These are phyloP conservation scores for Beroe ovata DNA, from an alignment of 37 sponge, comb jelly and placozoan genomes.

Conservation along the genomic window DNA sequence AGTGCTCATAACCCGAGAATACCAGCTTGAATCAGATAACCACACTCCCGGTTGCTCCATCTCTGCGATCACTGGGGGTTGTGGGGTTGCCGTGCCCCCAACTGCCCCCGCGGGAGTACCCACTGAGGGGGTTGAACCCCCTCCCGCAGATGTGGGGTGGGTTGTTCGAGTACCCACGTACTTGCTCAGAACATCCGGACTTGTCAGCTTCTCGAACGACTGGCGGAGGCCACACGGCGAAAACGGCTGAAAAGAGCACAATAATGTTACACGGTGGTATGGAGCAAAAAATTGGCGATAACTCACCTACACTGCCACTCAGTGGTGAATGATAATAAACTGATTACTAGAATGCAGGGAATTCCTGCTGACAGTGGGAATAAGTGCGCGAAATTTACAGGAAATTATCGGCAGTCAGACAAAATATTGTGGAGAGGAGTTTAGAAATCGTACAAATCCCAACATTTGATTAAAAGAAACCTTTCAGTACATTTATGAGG, in stretches of 20 bases:
- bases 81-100: background rate
- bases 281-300: no score
- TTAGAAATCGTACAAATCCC: background rate
- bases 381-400: no score
- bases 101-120: background rate
- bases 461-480: background rate
- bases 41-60: constrained; percentile 62
- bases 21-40: constrained; percentile 51
- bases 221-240: constrained; percentile 59
- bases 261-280: no score
- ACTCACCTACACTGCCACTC: no score
- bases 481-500: background rate
- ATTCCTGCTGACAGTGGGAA: no score
- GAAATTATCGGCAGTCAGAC: no score
- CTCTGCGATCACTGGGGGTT: background rate
- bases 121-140: background rate
- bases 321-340: no score
- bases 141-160: background rate
- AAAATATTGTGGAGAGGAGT: background rate
- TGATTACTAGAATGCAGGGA: no score
- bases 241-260: constrained; percentile 63
- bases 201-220: constrained; percentile 66
- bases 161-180: background rate
- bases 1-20: constrained; percentile 43
- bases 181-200: constrained; percentile 50